phyloP scores from a whole-genome alignment of 2,888 invertebrate genomes.

The Drymonia ruficornis region DNA sequence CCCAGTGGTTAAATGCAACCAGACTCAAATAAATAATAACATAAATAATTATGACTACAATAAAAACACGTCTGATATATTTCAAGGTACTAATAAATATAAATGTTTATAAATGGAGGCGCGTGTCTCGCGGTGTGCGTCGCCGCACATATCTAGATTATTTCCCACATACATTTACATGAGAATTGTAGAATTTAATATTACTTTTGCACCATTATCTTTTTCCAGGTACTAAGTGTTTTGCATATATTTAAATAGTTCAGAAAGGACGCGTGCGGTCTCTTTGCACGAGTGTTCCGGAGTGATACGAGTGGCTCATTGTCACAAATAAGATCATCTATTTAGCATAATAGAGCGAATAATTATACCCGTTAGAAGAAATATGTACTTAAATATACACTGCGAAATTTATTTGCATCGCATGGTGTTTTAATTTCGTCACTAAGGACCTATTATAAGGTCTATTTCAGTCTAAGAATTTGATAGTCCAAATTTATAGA shows the following conservation, averaged over 20 bases:
- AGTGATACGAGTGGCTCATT: constrained; percentile 25
- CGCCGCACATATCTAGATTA: constrained; percentile 57
- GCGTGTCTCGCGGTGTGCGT: constrained; percentile 56
- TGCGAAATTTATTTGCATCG: too few relatives aligned
- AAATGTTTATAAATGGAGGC: constrained; percentile 51
- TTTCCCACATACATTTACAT: constrained; percentile 75
- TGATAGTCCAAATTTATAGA: too few relatives aligned
- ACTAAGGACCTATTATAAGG: too few relatives aligned
- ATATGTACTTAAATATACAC: too few relatives aligned
- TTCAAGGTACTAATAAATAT: constrained; percentile 31
- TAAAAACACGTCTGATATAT: neutral
- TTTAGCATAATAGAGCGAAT: constrained; percentile 17
- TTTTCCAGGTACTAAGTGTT: constrained; percentile 70
- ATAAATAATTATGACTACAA: too few relatives aligned
- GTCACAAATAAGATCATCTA: constrained; percentile 25
- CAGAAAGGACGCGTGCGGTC: constrained; percentile 66
- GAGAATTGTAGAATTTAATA: constrained; percentile 70
- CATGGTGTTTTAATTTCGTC: too few relatives aligned
- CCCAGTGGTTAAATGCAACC: too few relatives aligned
- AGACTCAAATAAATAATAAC: too few relatives aligned
- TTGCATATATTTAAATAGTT: constrained; percentile 74
- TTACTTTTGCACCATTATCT: constrained; percentile 68
- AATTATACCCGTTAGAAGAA: neutral
- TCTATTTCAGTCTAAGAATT: too few relatives aligned
- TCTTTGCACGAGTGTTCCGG: constrained; percentile 47